Evolutionary conservation across 1,140 invertebrate genomes (phyloP).

Genomic region (Drosophila sucinea): DNA sequence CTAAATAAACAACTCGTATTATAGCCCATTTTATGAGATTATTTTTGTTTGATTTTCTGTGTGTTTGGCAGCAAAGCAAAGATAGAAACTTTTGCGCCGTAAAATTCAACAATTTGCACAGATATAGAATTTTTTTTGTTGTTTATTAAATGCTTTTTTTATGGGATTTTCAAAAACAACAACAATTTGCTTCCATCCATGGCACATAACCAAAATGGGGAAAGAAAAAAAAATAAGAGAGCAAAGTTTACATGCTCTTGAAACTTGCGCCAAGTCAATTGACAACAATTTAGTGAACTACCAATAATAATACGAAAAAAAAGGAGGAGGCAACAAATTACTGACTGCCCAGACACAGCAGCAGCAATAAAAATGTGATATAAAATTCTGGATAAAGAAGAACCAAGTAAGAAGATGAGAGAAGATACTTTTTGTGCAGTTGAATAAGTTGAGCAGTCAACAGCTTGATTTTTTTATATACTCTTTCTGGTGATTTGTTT

Average conservation of each 20-base stretch:
- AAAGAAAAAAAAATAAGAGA: neutral
- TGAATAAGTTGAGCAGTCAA: conserved; percentile 39
- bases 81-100: neutral
- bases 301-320: conserved; percentile 36
- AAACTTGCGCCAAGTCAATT: conserved; percentile 63
- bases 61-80: neutral
- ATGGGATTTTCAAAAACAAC: conserved; percentile 36
- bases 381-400: conserved; percentile 52
- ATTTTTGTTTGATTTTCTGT: neutral
- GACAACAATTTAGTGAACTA: conserved; percentile 64
- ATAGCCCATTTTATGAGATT: conserved; percentile 1
- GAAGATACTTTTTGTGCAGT: conserved; percentile 1
- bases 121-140: neutral
- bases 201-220: conserved; percentile 4
- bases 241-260: conserved; percentile 36
- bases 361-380: conserved; percentile 26
- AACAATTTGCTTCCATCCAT: conserved; percentile 8
- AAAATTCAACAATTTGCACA: neutral
- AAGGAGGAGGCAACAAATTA: neutral
- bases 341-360: conserved; percentile 10
- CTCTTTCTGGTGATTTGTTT: neutral
- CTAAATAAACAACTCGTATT: conserved; percentile 8
- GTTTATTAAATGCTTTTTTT: neutral
- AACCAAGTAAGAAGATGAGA: conserved; percentile 47
- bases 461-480: conserved; percentile 12